phyloP scores from a whole-genome alignment of 2,113 vertebrate species.

The Poeciliopsis retropinna region DNA sequence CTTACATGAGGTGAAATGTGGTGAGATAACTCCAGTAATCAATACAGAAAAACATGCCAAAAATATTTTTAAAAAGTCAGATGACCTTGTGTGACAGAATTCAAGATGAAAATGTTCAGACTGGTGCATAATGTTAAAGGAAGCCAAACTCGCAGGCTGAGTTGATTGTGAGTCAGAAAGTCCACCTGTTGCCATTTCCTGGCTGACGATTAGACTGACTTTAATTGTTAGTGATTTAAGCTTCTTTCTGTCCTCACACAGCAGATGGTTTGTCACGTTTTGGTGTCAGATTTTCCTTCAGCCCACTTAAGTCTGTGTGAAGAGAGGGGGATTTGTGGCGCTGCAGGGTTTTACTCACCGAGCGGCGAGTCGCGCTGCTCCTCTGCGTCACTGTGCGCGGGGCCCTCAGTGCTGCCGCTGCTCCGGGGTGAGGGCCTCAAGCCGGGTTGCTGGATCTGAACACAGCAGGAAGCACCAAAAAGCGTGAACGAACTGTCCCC shows the following conservation, averaged over 20 bases:
- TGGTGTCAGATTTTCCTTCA: slow-evolving; percentile 48
- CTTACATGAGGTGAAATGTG: not conserved
- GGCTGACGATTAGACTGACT: slow-evolving; percentile 47
- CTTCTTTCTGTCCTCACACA: slow-evolving; percentile 40
- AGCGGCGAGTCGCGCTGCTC: slow-evolving; percentile 75
- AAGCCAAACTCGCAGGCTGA: too few relatives aligned
- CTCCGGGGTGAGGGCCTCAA: slow-evolving; percentile 41
- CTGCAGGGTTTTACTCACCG: slow-evolving; percentile 66
- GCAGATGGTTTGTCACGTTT: slow-evolving; percentile 69
- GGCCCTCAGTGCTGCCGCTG: slow-evolving; percentile 27
- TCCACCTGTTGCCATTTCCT: slow-evolving; percentile 16
- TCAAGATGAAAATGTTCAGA: too few relatives aligned
- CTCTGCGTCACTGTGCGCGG: slow-evolving; percentile 25
- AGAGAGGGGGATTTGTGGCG: slow-evolving; percentile 37
- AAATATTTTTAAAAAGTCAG: not conserved
- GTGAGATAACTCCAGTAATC: not conserved
- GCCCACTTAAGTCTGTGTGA: slow-evolving; percentile 46
- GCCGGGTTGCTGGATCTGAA: slow-evolving; percentile 69
- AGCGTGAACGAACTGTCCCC: not conserved
- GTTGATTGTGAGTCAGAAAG: not conserved
- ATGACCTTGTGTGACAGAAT: not conserved
- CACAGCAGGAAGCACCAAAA: not conserved
- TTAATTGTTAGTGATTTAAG: slow-evolving; percentile 73
- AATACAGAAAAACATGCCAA: not conserved
- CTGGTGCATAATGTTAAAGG: too few relatives aligned